Evolutionary conservation across 2,888 invertebrate species (phyloP).

Genomic region (Invenusta paracnida): DNA sequence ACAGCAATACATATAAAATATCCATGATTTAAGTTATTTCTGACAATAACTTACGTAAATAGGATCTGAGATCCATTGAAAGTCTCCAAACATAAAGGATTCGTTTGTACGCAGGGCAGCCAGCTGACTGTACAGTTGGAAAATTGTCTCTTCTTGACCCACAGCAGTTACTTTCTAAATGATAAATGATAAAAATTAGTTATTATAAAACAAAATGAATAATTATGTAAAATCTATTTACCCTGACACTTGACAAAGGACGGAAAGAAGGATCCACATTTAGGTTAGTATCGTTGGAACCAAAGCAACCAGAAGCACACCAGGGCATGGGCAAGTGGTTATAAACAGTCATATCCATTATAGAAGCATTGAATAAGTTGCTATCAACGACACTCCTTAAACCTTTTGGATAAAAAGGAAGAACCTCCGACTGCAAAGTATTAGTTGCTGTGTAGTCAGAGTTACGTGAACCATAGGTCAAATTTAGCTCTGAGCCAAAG

Average conservation of each 20-base stretch:
- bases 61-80: not conserved
- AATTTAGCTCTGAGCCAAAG: not conserved
- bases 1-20: too few relatives aligned
- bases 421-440: not conserved
- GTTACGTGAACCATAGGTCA: not conserved
- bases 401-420: not conserved
- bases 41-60: constrained; percentile 20
- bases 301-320: not conserved
- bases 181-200: not conserved
- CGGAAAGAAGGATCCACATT: not conserved
- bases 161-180: constrained; percentile 1
- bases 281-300: not conserved
- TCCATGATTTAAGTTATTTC: too few relatives aligned
- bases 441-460: not conserved
- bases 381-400: not conserved
- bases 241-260: not conserved
- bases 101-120: not conserved
- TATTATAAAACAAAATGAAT: not conserved
- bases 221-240: not conserved
- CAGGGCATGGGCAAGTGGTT: constrained; percentile 8
- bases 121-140: not conserved
- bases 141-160: not conserved
- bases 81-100: constrained; percentile 1
- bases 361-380: not conserved
- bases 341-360: not conserved